phyloP scores from a whole-genome alignment of 2,888 invertebrate species.

The Drosophila acutilabella region DNA sequence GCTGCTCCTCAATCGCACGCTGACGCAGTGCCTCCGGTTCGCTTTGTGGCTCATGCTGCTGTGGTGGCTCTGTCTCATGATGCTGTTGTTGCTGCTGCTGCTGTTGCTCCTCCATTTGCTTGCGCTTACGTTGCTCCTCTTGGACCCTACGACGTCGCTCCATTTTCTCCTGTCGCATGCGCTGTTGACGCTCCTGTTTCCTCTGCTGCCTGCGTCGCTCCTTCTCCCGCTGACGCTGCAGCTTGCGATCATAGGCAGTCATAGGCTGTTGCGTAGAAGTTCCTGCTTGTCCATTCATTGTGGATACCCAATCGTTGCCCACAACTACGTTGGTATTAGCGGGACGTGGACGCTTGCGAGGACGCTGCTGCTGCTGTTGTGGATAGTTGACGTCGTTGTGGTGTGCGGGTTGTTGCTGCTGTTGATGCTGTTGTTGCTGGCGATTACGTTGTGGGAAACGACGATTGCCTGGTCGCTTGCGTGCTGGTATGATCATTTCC shows the following conservation, averaged over 20 bases:
- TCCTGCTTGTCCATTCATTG: slow-evolving; percentile 9
- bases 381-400: slow-evolving; percentile 72
- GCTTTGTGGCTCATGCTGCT: slow-evolving; percentile 48
- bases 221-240: slow-evolving; percentile 75
- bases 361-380: slow-evolving; percentile 55
- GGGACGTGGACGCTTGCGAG: slow-evolving; percentile 43
- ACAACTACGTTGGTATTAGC: slow-evolving; percentile 26
- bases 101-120: slow-evolving; percentile 24
- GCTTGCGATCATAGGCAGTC: slow-evolving; percentile 74
- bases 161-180: slow-evolving; percentile 51
- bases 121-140: slow-evolving; percentile 36
- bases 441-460: slow-evolving; percentile 44
- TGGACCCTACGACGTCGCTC: slow-evolving; percentile 50
- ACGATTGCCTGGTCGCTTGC: slow-evolving; percentile 40
- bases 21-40: slow-evolving; percentile 54
- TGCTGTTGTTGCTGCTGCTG: slow-evolving; percentile 39
- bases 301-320: slow-evolving; percentile 58
- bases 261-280: slow-evolving; percentile 43
- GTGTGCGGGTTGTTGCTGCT: slow-evolving; percentile 33
- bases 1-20: slow-evolving; percentile 33
- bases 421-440: slow-evolving; percentile 25
- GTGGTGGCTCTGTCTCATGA: slow-evolving; percentile 46
- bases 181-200: slow-evolving; percentile 67
- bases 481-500: slow-evolving; percentile 73
- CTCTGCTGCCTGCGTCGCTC: slow-evolving; percentile 71